Conservation (phyloP, 2,888 invertebrate species). For the Drymonia ruficornis region DNA sequence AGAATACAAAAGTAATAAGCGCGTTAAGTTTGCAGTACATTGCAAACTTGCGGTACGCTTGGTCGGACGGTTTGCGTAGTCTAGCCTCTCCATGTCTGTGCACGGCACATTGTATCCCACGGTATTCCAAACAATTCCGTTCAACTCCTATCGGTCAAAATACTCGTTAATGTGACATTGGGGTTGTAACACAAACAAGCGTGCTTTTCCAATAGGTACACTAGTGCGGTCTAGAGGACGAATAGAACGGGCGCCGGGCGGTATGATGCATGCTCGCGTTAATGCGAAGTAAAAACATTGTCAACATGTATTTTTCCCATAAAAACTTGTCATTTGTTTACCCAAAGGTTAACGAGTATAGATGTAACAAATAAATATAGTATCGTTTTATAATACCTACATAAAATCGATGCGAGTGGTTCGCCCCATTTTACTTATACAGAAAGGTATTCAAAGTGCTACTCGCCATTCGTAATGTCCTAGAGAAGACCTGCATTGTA, state of each 20-base stretch:
- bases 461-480: too few relatives aligned
- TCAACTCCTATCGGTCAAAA: constrained; percentile 40
- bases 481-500: too few relatives aligned
- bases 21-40: too few relatives aligned
- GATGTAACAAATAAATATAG: neutral
- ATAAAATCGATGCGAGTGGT: neutral
- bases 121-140: constrained; percentile 52
- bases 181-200: constrained; percentile 45
- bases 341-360: neutral
- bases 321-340: neutral
- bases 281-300: constrained; percentile 20
- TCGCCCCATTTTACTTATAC: too few relatives aligned
- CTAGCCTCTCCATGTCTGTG: too few relatives aligned
- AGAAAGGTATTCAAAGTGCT: too few relatives aligned
- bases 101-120: constrained; percentile 55
- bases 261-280: constrained; percentile 19
- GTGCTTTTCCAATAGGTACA: constrained; percentile 28
- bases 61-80: too few relatives aligned
- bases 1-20: too few relatives aligned
- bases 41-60: too few relatives aligned
- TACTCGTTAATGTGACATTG: constrained; percentile 55
- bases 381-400: neutral
- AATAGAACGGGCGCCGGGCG: constrained; percentile 21
- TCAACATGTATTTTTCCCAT: neutral
- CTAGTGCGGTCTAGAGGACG: constrained; percentile 42